Base-by-base conservation (phyloP, 30 jellyfish, hydroid and myxozoan species). In the Sanderia malayensis region DNA sequence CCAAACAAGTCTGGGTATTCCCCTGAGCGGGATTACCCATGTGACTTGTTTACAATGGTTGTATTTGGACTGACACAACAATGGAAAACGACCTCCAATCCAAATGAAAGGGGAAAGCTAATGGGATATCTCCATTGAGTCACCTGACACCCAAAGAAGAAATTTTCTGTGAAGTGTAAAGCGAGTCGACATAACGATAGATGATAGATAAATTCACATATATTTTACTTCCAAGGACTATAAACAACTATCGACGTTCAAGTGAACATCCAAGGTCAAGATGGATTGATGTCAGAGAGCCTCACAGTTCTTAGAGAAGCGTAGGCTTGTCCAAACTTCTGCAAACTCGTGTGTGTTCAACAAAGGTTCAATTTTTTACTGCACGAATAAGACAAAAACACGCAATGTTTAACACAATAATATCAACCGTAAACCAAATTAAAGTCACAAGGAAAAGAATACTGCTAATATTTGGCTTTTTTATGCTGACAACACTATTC, bases 361-460 rank as follows among this genome's bases (percentile, higher is more conserved):
- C n/a, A n/a, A n/a, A n/a, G n/a, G n/a, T n/a, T n/a, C n/a, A n/a
- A n/a, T n/a, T n/a, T n/a, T n/a, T n/a, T n/a, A n/a, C n/a, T n/a
- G n/a, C n/a, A n/a, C n/a, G n/a, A n/a, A n/a, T n/a, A n/a, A n/a
- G n/a, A n/a, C n/a, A n/a, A n/a, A n/a, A n/a, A n/a, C n/a, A n/a
- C n/a, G n/a, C n/a, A n/a, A 33, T 8, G 24, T 30, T 31, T 28
- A 22, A 18, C 17, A 61, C 70, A 46, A 24, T 49, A 15, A 33
- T 24, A 31, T 20, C 49, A 19, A 31, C 85, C 46, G 27, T 61
- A n/a, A n/a, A 22, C 32, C 24, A 46, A 6, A 25, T 67, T 4
- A 29, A 29, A n/a, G 47, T 78, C 53, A 64, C 74, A 19, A 78
- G 70, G 44, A 78, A 47, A 69, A 65, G 72, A 46, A 8, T 78